Conservation (phyloP, 2,888 invertebrate species). For the Hofmannophila pseudospretella region DNA sequence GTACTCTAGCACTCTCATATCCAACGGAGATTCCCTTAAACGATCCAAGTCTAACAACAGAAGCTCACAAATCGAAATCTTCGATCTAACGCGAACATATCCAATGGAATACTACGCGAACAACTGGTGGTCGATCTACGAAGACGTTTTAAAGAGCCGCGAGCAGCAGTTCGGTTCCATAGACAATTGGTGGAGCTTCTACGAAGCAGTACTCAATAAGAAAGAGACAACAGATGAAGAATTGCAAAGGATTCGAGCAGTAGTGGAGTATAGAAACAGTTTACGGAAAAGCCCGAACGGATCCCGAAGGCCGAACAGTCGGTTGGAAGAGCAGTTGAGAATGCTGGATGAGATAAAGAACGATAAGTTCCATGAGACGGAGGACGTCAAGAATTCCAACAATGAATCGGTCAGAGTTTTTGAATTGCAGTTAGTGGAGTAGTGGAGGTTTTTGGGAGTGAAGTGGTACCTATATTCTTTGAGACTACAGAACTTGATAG, state of each 20-base stretch:
- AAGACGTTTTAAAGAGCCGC: constrained; percentile 58
- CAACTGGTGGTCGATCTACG: constrained; percentile 73
- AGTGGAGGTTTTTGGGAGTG: not conserved
- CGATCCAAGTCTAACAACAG: constrained; percentile 32
- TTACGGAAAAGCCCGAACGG: constrained; percentile 23
- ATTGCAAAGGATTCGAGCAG: constrained; percentile 38
- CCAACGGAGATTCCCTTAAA: constrained; percentile 36
- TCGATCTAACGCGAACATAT: constrained; percentile 60
- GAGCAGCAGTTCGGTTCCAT: constrained; percentile 69
- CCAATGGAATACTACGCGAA: constrained; percentile 69
- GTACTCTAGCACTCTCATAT: constrained; percentile 29
- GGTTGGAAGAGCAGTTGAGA: constrained; percentile 59
- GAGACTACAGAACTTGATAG: no score
- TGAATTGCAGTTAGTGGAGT: constrained; percentile 11
- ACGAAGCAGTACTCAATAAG: constrained; percentile 57
- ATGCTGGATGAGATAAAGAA: constrained; percentile 60
- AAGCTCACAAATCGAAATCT: constrained; percentile 44
- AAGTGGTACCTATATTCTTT: no score
- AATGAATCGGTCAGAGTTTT: constrained; percentile 64
- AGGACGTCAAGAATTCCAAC: constrained; percentile 45
- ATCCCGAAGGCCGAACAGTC: constrained; percentile 39
- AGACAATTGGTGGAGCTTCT: constrained; percentile 71
- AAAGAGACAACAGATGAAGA: constrained; percentile 45
- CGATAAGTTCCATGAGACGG: constrained; percentile 51
- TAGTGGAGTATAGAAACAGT: constrained; percentile 40